Base-by-base conservation (phyloP, 2,888 invertebrate genomes). In the Gasteruption jaculator region DNA sequence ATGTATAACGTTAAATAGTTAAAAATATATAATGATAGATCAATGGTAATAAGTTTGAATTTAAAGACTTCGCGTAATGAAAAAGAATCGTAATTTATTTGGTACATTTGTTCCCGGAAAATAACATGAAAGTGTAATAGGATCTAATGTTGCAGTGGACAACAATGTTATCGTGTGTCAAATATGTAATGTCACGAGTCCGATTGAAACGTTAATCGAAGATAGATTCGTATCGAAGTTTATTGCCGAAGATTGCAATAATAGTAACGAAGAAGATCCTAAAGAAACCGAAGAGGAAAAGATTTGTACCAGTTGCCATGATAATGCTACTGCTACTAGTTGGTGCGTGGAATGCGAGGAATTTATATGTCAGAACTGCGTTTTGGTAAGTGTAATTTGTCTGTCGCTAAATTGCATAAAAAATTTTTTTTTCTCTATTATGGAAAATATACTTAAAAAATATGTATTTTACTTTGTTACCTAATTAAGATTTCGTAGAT, bases 291-390 rank as follows among this genome's bases (percentile, higher is more conserved):
- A 55, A 6, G 68, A 73, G 20, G 76, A 78, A 32, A 72, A 79
- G 40, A 82, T 80, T 63, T 93, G 92, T 73, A 91, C 86, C 61
- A 90, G 86, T 68, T 92, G 92, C 71, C 86, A 85, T 53, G 92
- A 92, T 63, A 83, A 85, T 53, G 84, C 85, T 49, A 77, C 80
- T 12, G 91, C 91, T 43, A 85, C 88, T 41, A 85, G 86, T 61
- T 92, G 88, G 82, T 94, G 93, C 73, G 82, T 85, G 8, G 90
- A 93, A 67, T 94, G 93, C 72, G 81, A 85, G 1, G 92, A 93
- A 73, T 91, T 86, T 74, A 87, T 93, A 60, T 94, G 93, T 74
- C 87, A 90, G 68, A 88, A 82, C 71, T 93, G 93, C 73, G 89
- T 90, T 37, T 60, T 72, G 69, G 74, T 74, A 59, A 63, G 54